These are phyloP conservation scores for Bombus balteatus DNA, from an alignment of 1,140 invertebrate genomes.

Conservation along the genomic window DNA sequence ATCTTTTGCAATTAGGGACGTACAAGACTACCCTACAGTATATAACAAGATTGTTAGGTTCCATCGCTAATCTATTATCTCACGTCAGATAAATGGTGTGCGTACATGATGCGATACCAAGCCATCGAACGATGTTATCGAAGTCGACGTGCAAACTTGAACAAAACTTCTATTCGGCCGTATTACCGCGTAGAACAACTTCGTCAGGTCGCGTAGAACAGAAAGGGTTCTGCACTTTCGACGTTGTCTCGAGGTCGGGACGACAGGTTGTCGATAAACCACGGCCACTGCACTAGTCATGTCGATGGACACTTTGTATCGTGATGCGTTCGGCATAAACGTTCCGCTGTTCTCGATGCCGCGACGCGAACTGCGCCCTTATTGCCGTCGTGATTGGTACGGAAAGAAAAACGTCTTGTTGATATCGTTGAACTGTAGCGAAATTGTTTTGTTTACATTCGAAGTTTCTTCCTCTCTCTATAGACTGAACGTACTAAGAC, in stretches of 20 bases:
- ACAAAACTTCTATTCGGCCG: conserved; percentile 7
- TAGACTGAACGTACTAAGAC: accelerated
- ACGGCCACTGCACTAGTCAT: conserved; percentile 41
- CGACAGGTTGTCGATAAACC: conserved; percentile 67
- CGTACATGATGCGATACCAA: neutral
- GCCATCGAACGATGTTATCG: conserved; percentile 10
- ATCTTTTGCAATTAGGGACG: neutral
- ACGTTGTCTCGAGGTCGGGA: conserved; percentile 39
- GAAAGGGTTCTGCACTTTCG: conserved; percentile 61
- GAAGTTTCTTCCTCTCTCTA: neutral
- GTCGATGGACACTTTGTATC: conserved; percentile 56
- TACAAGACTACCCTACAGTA: neutral
- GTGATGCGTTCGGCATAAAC: conserved; percentile 15
- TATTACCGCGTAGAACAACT: conserved; percentile 18
- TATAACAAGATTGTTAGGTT: neutral
- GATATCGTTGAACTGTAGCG: neutral
- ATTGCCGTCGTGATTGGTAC: neutral
- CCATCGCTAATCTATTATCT: conserved; percentile 19
- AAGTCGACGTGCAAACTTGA: conserved; percentile 6
- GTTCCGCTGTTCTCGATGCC: conserved; percentile 10
- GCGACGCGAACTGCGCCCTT: neutral
- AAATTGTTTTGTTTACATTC: neutral
- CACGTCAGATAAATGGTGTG: neutral
- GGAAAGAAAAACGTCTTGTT: neutral
- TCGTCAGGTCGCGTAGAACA: conserved; percentile 38